phyloP scores from a whole-genome alignment of 1,140 invertebrate species.

The Phymorhynchus buccinoides region DNA sequence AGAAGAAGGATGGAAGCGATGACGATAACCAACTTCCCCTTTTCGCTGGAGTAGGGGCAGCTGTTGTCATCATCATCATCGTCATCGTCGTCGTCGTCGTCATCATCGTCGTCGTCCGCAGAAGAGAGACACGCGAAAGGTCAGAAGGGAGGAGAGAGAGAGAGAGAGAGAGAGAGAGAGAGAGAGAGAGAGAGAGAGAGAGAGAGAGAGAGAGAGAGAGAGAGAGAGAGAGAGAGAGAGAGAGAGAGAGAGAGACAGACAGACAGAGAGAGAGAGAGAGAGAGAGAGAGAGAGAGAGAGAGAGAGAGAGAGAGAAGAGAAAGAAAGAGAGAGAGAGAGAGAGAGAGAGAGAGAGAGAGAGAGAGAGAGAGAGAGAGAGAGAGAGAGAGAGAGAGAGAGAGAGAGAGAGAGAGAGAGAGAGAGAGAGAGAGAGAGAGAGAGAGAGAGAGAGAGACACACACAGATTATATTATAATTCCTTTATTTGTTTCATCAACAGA shows the following conservation, averaged over 20 bases:
- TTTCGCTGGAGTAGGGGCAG: too few relatives aligned
- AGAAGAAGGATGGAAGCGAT: too few relatives aligned
- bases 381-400: neutral
- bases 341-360: neutral
- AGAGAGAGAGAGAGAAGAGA: neutral
- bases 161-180: neutral
- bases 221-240: neutral
- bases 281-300: neutral
- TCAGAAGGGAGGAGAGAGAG: neutral
- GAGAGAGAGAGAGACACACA: neutral
- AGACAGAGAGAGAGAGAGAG: neutral
- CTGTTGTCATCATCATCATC: neutral
- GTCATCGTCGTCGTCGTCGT: neutral
- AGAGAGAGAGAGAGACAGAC: neutral
- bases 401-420: neutral
- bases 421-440: neutral
- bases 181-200: neutral
- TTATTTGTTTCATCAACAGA: too few relatives aligned
- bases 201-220: neutral
- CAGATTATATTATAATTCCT: too few relatives aligned
- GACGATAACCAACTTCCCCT: too few relatives aligned
- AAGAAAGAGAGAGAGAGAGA: neutral
- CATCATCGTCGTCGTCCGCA: neutral
- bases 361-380: neutral
- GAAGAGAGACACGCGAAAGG: neutral